Conservation (phyloP, 2,797 vertebrate species). For the Cryptoblepharus egeriae region DNA sequence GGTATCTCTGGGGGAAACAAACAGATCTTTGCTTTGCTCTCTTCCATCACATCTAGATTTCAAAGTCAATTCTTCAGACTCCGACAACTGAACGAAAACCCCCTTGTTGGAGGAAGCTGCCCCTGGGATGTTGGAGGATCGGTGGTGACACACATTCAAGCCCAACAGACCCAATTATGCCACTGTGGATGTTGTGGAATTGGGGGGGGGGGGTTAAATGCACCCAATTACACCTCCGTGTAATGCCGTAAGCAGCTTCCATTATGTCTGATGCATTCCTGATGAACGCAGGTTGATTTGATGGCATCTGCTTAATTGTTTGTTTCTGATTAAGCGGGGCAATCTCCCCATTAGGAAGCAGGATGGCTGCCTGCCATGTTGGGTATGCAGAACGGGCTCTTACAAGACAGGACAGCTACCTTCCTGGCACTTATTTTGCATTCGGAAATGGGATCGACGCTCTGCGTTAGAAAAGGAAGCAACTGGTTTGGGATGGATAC, state of each 20-base stretch:
- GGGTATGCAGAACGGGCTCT: background rate
- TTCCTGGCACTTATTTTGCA: background rate
- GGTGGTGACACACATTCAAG: background rate
- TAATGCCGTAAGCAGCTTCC: constrained; percentile 9
- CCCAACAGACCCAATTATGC: background rate
- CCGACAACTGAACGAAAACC: background rate
- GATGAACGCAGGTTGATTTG: background rate
- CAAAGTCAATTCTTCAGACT: background rate
- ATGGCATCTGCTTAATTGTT: constrained; percentile 34
- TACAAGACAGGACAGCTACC: background rate
- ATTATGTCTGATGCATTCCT: background rate
- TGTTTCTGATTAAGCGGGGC: constrained; percentile 14
- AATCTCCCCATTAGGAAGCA: background rate
- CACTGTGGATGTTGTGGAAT: background rate
- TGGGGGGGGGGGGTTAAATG: background rate
- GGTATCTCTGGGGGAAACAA: background rate
- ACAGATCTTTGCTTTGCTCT: background rate
- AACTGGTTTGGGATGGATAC: background rate
- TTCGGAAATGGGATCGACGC: background rate
- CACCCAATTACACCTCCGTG: background rate
- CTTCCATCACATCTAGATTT: background rate
- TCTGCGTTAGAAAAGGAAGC: background rate
- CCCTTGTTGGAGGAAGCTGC: too few relatives aligned
- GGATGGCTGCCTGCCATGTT: background rate
- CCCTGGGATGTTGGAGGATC: fast-evolving